Evolutionary conservation across 1,140 invertebrate species (phyloP).

Genomic region (Diorhabda elongata): DNA sequence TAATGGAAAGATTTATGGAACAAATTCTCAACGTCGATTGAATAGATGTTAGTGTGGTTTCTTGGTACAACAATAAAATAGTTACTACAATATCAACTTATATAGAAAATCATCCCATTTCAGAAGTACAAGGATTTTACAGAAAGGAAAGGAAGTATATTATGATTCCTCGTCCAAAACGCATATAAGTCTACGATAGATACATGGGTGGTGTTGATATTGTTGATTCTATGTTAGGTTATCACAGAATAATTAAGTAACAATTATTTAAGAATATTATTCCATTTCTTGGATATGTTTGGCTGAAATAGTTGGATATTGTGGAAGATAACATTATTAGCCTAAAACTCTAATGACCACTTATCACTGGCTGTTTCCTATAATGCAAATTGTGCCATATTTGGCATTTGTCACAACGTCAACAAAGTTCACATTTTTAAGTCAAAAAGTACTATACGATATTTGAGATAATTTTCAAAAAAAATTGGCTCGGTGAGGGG

Average conservation of each 20-base stretch:
- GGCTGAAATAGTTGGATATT: too few relatives aligned
- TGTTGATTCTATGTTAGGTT: constrained; percentile 30
- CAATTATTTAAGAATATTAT: too few relatives aligned
- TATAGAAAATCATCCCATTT: not conserved
- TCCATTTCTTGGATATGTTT: too few relatives aligned
- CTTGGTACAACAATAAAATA: constrained; percentile 4
- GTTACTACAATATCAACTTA: constrained; percentile 4
- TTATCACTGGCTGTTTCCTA: too few relatives aligned
- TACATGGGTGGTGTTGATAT: constrained; percentile 34
- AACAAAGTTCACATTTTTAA: too few relatives aligned
- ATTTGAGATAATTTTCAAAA: too few relatives aligned
- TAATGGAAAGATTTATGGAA: not conserved
- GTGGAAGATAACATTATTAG: too few relatives aligned
- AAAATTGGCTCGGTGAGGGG: too few relatives aligned
- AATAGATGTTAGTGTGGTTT: not conserved
- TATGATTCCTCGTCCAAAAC: constrained; percentile 25
- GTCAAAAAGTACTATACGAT: too few relatives aligned
- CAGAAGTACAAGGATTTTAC: not conserved
- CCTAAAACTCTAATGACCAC: too few relatives aligned
- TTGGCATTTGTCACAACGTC: too few relatives aligned
- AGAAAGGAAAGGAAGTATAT: constrained; percentile 21
- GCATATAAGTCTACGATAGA: constrained; percentile 25
- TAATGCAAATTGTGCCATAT: too few relatives aligned
- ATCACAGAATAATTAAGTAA: constrained; percentile 16
- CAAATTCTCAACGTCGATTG: not conserved